phyloP scores from a whole-genome alignment of 2,888 invertebrate genomes.

The Corbicula japonica region DNA sequence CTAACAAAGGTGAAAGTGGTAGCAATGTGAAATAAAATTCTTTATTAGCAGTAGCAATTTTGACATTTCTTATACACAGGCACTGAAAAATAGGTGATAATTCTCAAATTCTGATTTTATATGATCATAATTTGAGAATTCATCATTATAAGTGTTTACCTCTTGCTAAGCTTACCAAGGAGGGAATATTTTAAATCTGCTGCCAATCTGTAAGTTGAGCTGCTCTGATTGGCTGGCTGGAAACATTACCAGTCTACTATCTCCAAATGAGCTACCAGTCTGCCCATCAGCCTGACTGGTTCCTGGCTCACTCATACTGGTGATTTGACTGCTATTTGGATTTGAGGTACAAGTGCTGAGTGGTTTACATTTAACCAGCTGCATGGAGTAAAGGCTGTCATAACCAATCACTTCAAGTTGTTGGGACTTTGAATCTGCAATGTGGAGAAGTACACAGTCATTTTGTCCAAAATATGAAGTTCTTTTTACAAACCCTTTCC shows the following conservation, averaged over 20 bases:
- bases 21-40: too few species aligned
- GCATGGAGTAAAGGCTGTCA: conserved; percentile 69
- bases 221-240: conserved; percentile 63
- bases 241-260: conserved; percentile 64
- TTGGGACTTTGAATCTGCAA: conserved; percentile 51
- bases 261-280: not conserved
- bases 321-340: too few species aligned
- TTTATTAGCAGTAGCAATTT: too few species aligned
- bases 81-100: too few species aligned
- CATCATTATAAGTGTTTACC: not conserved
- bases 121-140: not conserved
- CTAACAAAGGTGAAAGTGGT: too few species aligned
- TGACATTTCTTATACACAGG: too few species aligned
- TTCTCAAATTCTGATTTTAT: too few species aligned
- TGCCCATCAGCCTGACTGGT: not conserved
- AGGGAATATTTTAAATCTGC: conserved; percentile 70
- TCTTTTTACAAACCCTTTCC: too few species aligned
- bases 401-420: conserved; percentile 64
- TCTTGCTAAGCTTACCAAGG: conserved; percentile 69
- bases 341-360: too few species aligned
- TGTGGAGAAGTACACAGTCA: not conserved
- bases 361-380: conserved; percentile 61
- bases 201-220: conserved; percentile 62
- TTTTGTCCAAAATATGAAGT: not conserved
- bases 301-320: too few species aligned